Percentiles rank a stretch among this genome's conserved stretches.
phyloP scores from a whole-genome alignment of 2,797 vertebrate genomes.

The Pelochelys cantorii region DNA sequence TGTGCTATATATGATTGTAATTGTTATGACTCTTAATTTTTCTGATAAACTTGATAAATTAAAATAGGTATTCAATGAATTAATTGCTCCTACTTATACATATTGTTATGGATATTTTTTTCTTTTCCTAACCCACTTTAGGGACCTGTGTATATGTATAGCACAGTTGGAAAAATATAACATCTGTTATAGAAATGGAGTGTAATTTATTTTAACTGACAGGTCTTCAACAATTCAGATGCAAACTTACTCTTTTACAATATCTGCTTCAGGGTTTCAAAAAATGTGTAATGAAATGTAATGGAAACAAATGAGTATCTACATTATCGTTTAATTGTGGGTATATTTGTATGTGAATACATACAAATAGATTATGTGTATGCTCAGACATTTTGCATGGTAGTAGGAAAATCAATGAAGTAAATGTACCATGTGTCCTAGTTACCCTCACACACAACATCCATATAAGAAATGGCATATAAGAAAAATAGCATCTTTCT shows the following conservation, averaged over 20 bases:
- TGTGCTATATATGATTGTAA: background rate
- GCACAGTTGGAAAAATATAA: background rate
- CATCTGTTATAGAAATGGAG: background rate
- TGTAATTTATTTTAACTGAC: slow-evolving; percentile 3
- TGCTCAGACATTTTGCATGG: background rate
- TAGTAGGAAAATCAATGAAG: slow-evolving; percentile 14
- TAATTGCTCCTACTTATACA: background rate
- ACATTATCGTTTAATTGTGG: background rate
- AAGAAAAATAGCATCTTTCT: background rate
- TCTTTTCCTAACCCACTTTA: background rate
- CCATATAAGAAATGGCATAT: slow-evolving; percentile 14
- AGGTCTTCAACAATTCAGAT: background rate
- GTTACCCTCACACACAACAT: background rate
- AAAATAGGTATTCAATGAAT: background rate
- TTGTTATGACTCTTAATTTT: background rate
- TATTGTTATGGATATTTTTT: background rate
- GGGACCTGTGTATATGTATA: background rate
- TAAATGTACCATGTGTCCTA: slow-evolving; percentile 18
- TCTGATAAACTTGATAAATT: background rate
- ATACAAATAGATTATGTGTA: background rate
- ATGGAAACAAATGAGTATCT: slow-evolving; percentile 22
- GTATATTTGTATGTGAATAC: background rate
- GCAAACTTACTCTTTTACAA: background rate
- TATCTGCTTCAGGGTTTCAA: slow-evolving; percentile 17
- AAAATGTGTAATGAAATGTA: slow-evolving; percentile 22